phyloP scores from a whole-genome alignment of 2,113 vertebrate species.

The Burhinus oedicnemus region DNA sequence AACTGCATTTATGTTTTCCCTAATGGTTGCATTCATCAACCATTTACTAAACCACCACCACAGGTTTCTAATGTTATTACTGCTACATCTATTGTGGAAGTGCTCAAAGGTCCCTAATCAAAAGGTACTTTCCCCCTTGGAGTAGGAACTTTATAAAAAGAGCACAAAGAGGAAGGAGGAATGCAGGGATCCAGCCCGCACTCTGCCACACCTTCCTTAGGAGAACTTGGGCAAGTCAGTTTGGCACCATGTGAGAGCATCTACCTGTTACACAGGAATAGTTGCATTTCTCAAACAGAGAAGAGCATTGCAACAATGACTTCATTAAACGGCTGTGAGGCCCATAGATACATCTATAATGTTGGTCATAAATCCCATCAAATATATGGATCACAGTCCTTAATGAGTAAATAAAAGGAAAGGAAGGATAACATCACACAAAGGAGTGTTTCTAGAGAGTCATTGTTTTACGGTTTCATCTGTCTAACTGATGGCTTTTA shows the following conservation, averaged over 20 bases:
- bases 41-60: neutral
- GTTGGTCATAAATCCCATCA: neutral
- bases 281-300: neutral
- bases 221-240: neutral
- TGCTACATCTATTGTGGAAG: neutral
- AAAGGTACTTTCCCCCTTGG: neutral
- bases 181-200: neutral
- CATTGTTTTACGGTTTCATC: neutral
- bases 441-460: neutral
- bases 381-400: neutral
- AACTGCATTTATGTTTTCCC: neutral
- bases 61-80: rapidly evolving
- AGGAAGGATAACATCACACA: neutral
- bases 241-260: neutral
- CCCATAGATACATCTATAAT: neutral
- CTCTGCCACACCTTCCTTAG: neutral
- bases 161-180: neutral
- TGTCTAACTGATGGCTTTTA: neutral
- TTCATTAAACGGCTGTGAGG: neutral
- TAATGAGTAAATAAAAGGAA: neutral
- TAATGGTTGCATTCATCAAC: neutral
- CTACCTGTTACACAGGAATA: neutral
- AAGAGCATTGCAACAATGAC: neutral
- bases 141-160: neutral
- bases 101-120: neutral